Base-by-base conservation (phyloP, 35 echinoderm and acorn worm genomes). In the Stichopus chloronotus region DNA sequence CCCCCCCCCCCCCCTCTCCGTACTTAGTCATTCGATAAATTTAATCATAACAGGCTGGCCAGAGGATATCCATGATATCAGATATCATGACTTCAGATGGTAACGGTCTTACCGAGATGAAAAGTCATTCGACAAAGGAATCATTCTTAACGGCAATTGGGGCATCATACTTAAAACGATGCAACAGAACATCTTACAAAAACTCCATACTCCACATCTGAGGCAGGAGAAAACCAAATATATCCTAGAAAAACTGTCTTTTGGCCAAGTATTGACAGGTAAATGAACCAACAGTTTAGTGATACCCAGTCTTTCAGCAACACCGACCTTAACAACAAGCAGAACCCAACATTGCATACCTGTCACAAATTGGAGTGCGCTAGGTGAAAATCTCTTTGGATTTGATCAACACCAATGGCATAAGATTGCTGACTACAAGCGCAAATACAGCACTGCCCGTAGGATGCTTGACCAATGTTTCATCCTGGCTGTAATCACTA, bases 241-340 rank as follows among this genome's bases (percentile, higher is more conserved):
- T 82, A 94, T 7, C 89, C 93, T 9, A 94, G 78, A 83, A 81
- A 94, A 7, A 57, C 86, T 11, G 95, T 96, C 21, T 94, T 2
- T 21, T 83, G 16, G 79, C 96, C 8, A 95, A 60, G 76, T 87
- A 94, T 8, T 77, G 90, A 92, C 55, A 81, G 88, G 14, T 72
- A 96, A n/a, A 94, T 94, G 93, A 93, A 5, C 9, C 12, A 5
- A 19, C 88, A 22, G 92, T 93, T 53, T 30, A 92, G 24, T 79
- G 72, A 30, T 79, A 52, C 55, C 1, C 72, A 5, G 88, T 78
- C 7, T 93, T 71, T 61, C 71, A 93, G 55, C 16, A 93, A 16
- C 85, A 93, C 55, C 92, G 88, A 93, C 54, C 84, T 78, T 88
- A 68, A 14, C 92, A 93, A 80, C 57, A 59, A 69, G 87, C 81